Conservation (phyloP, 2,888 invertebrate species). For the Polietes domitor region DNA sequence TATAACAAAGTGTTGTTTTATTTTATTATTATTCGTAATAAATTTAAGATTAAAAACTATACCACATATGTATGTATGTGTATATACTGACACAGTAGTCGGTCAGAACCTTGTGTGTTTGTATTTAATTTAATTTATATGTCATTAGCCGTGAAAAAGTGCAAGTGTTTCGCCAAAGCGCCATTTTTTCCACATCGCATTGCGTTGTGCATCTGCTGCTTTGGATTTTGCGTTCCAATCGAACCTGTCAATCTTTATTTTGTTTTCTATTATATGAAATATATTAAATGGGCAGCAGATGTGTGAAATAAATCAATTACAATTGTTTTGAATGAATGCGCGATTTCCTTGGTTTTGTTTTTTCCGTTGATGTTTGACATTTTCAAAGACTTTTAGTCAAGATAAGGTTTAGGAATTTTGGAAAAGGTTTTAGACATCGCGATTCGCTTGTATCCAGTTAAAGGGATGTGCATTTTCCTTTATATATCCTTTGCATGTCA, state of each 20-base stretch:
- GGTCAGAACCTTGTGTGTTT: conserved; percentile 24
- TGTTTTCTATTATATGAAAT: neutral
- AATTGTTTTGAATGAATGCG: neutral
- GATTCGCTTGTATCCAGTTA: too few relatives aligned
- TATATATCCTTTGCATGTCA: too few relatives aligned
- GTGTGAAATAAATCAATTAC: neutral
- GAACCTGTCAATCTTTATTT: conserved; percentile 18
- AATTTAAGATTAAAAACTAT: too few relatives aligned
- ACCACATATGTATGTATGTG: too few relatives aligned
- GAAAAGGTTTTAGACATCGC: too few relatives aligned
- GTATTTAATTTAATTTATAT: neutral
- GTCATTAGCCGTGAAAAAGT: conserved; percentile 34
- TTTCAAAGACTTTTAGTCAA: neutral
- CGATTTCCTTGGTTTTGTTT: neutral
- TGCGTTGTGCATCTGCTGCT: neutral
- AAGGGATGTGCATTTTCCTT: too few relatives aligned
- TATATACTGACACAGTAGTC: neutral
- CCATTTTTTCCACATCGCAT: neutral
- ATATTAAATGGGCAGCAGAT: neutral
- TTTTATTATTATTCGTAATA: too few relatives aligned
- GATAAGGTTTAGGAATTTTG: too few relatives aligned
- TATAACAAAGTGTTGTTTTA: too few relatives aligned
- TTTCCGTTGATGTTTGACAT: neutral
- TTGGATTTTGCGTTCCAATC: conserved; percentile 7
- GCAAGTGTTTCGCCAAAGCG: conserved; percentile 48